A percentile compares a stretch with the other conserved stretches of the same genome.
These are phyloP conservation scores for Sebastiscus albofasciatus DNA, from an alignment of 2,797 vertebrate species.

Conservation along the genomic window DNA sequence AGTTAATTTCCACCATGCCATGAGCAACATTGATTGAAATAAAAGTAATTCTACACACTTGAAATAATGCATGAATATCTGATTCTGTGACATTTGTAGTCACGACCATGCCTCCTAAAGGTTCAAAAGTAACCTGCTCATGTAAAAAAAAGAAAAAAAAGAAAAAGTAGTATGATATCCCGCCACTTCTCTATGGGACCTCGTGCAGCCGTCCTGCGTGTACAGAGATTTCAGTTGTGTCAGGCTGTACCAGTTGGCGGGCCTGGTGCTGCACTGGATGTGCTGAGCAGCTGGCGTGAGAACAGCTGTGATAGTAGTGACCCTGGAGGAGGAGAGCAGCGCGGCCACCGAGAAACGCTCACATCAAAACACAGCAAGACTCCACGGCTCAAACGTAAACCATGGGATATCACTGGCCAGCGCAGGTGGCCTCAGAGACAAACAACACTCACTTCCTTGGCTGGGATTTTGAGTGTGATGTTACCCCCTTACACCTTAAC, in stretches of 20 bases:
- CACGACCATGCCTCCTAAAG: neutral
- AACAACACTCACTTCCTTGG: slow-evolving; percentile 51
- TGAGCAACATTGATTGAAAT: neutral
- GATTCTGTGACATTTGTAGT: neutral
- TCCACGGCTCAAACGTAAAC: slow-evolving; percentile 63
- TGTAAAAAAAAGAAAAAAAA: neutral
- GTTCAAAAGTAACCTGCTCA: neutral
- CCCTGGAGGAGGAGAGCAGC: slow-evolving; percentile 55
- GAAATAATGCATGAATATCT: neutral
- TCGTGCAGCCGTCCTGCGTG: neutral
- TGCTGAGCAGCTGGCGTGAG: slow-evolving; percentile 59
- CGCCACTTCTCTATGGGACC: neutral
- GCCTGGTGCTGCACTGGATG: slow-evolving; percentile 35
- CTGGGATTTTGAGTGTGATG: slow-evolving; percentile 9
- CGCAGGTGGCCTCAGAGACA: slow-evolving; percentile 66
- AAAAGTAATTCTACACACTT: neutral
- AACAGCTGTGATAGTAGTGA: slow-evolving; percentile 71
- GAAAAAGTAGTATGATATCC: neutral
- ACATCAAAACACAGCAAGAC: slow-evolving; percentile 67
- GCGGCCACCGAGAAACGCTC: slow-evolving; percentile 35
- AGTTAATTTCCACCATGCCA: neutral
- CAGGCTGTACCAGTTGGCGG: slow-evolving; percentile 22
- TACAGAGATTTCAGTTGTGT: slow-evolving; percentile 17
- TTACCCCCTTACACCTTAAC: slow-evolving; percentile 19
- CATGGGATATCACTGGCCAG: slow-evolving; percentile 52